These are phyloP conservation scores for Mus spretus DNA, from an alignment of 2,797 vertebrate species.

Conservation along the genomic window DNA sequence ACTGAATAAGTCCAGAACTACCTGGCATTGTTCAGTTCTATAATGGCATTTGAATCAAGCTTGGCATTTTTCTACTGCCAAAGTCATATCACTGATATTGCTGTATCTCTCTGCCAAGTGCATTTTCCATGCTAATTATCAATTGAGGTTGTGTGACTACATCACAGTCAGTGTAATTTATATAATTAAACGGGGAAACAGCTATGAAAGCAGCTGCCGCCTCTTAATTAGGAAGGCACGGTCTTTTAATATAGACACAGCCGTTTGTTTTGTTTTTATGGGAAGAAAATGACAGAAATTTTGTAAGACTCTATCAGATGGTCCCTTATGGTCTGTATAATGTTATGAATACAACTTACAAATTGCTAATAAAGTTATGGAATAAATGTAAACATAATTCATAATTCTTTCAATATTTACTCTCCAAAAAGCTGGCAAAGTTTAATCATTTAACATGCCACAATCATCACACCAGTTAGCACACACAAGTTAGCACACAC, in stretches of 20 bases:
- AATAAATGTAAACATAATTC: slow-evolving; percentile 18
- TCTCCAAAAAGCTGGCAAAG: slow-evolving; percentile 7
- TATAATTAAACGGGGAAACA: slow-evolving; percentile 21
- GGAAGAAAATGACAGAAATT: slow-evolving; percentile 17
- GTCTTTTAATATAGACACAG: slow-evolving; percentile 3
- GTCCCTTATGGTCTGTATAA: slow-evolving; percentile 14
- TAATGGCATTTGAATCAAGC: slow-evolving; percentile 29
- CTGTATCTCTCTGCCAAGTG: slow-evolving; percentile 28
- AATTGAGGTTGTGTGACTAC: slow-evolving; percentile 59
- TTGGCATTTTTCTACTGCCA: slow-evolving; percentile 51
- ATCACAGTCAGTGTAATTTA: slow-evolving; percentile 37
- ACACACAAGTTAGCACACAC: background rate
- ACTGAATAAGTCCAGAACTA: slow-evolving; percentile 21
- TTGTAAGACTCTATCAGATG: slow-evolving; percentile 14
- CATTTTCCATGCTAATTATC: slow-evolving; percentile 54
- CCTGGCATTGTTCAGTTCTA: background rate
- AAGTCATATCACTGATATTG: background rate
- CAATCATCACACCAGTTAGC: background rate
- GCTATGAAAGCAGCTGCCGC: slow-evolving; percentile 14
- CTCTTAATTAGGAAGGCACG: slow-evolving; percentile 59
- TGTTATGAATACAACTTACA: slow-evolving; percentile 15
- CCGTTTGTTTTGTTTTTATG: slow-evolving; percentile 47
- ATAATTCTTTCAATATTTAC: slow-evolving; percentile 47
- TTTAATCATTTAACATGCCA: background rate
- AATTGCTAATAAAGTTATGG: slow-evolving; percentile 44